Percentiles rank a stretch among this genome's conserved stretches.
Conservation (phyloP, 2,888 invertebrate genomes). For the Sepiola atlantica region DNA sequence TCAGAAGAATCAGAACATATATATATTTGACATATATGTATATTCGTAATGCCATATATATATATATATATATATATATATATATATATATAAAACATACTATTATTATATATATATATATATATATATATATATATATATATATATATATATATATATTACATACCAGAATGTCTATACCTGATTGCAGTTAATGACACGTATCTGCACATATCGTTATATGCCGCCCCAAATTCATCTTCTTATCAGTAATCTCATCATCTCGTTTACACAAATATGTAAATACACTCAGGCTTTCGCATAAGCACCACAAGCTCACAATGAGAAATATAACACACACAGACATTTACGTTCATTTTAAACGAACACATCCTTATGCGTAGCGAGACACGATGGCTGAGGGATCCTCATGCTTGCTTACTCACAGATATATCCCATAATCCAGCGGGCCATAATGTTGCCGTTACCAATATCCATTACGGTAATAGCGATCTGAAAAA, state of each 20-base stretch:
- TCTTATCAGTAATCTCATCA: not conserved
- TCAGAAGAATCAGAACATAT: too few relatives aligned
- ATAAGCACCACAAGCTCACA: not conserved
- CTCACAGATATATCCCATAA: constrained; percentile 8
- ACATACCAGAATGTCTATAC: not conserved
- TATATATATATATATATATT: not conserved
- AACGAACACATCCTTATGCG: not conserved
- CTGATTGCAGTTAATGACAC: not conserved
- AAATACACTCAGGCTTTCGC: not conserved
- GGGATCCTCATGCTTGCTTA: not conserved
- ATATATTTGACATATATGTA: too few relatives aligned
- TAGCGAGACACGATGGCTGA: not conserved
- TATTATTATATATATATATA: too few relatives aligned
- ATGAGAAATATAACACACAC: not conserved
- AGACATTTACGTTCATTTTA: not conserved
- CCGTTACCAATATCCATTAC: constrained; percentile 32
- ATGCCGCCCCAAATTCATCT: not conserved
- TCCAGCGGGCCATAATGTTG: constrained; percentile 9
- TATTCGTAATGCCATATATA: too few relatives aligned
- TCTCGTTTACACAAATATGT: not conserved
- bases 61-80: too few relatives aligned
- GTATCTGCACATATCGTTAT: not conserved
- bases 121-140: not conserved
- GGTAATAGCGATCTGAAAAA: constrained; percentile 32
- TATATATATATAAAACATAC: too few relatives aligned